Evolutionary conservation across 1,140 invertebrate genomes (phyloP).

Genomic region (Cydia pomonella): DNA sequence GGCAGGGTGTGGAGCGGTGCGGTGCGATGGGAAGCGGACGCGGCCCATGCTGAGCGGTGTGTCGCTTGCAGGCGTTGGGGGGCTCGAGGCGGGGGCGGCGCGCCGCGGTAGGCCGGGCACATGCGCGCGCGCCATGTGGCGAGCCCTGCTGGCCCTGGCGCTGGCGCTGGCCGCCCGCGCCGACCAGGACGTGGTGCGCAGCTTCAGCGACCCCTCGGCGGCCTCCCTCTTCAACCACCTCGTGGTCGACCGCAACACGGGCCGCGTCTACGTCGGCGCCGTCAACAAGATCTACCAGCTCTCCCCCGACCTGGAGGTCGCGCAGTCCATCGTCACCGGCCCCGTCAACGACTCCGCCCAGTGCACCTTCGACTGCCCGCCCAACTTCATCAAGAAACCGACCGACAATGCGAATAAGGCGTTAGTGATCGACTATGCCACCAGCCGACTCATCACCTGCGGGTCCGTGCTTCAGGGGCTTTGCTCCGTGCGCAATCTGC

Average conservation of each 20-base stretch:
- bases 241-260: constrained; percentile 95
- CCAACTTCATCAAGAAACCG: constrained; percentile 84
- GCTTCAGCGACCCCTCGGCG: constrained; percentile 83
- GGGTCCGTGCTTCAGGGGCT: constrained; percentile 95
- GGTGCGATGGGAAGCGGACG: constrained; percentile 70
- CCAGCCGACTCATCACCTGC: constrained; percentile 94
- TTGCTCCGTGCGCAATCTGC: constrained; percentile 93
- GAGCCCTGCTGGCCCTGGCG: constrained; percentile 77
- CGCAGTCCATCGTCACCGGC: constrained; percentile 91
- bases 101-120: constrained; percentile 67
- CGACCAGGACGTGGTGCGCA: constrained; percentile 84
- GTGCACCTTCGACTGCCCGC: constrained; percentile 93
- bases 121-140: constrained; percentile 76
- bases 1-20: constrained; percentile 60
- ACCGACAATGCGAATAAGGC: constrained; percentile 98
- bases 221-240: constrained; percentile 89
- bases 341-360: constrained; percentile 94
- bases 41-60: constrained; percentile 69
- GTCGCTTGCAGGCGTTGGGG: constrained; percentile 71
- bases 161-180: constrained; percentile 72
- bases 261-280: constrained; percentile 95
- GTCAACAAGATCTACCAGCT: constrained; percentile 97
- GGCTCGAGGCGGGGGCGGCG: constrained; percentile 55
- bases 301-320: constrained; percentile 90
- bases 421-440: constrained; percentile 95